Percentiles rank a stretch among this genome's conserved stretches.
Conservation (phyloP, 2,888 invertebrate species). For the Acholoe squamosa region DNA sequence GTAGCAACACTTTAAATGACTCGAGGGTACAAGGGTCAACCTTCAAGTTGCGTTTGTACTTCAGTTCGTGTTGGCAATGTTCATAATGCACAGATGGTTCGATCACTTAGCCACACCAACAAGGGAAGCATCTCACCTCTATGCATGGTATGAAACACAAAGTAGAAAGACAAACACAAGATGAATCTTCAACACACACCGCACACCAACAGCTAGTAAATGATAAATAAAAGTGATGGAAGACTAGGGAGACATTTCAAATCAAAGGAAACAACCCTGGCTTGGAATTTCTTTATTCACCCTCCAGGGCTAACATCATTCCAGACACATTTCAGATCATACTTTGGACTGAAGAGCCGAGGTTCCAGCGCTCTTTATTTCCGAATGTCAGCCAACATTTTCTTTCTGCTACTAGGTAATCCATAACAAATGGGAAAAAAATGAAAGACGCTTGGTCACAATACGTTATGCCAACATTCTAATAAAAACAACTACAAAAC, state of each 20-base stretch:
- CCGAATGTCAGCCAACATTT: not conserved
- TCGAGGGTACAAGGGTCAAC: conserved; percentile 6
- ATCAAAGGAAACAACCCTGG: conserved; percentile 50
- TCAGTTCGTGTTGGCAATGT: conserved; percentile 40
- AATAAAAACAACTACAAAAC: conserved; percentile 50
- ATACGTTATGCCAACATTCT: conserved; percentile 18
- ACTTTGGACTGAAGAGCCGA: conserved; percentile 45
- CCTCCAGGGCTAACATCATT: conserved; percentile 26
- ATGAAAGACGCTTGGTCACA: conserved; percentile 57
- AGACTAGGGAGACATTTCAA: conserved; percentile 29
- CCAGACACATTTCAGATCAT: conserved; percentile 41
- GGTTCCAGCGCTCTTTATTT: not conserved
- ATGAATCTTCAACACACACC: conserved; percentile 10
- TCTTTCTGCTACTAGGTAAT: not conserved
- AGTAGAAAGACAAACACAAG: conserved; percentile 36
- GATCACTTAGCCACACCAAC: not conserved
- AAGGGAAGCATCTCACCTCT: not conserved
- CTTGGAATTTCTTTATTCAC: conserved; percentile 44
- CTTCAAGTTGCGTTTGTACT: conserved; percentile 43
- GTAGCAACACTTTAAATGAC: too few relatives aligned
- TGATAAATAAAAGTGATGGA: conserved; percentile 3
- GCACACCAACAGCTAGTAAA: not conserved
- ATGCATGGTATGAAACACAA: not conserved
- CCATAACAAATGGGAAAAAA: conserved; percentile 18
- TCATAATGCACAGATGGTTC: not conserved